These are phyloP conservation scores for Rutilus rutilus DNA, from an alignment of 2,113 vertebrate species.

Conservation along the genomic window DNA sequence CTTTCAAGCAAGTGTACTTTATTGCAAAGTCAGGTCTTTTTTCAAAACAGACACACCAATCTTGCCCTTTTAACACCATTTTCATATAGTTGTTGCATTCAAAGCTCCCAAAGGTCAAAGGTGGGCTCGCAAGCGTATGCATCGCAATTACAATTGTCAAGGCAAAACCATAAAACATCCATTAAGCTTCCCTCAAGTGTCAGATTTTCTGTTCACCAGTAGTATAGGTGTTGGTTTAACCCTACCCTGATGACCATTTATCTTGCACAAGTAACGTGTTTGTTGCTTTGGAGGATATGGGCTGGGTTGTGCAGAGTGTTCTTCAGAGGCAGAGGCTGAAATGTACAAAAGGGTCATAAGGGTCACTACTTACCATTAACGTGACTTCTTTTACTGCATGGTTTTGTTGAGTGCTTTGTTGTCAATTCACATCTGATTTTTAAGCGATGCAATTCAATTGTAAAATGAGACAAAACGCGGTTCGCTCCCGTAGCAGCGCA, in stretches of 20 bases:
- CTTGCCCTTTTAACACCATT: slow-evolving; percentile 49
- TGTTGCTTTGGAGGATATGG: slow-evolving; percentile 51
- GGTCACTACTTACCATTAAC: too few species aligned
- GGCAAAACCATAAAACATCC: slow-evolving; percentile 55
- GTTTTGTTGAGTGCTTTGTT: too few species aligned
- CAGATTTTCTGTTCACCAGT: slow-evolving; percentile 32
- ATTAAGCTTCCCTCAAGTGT: slow-evolving; percentile 23
- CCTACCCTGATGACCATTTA: slow-evolving; percentile 61
- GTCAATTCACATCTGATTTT: too few species aligned
- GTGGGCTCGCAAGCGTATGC: slow-evolving; percentile 40
- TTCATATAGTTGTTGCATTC: slow-evolving; percentile 24
- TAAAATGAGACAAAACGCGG: too few species aligned
- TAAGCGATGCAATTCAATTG: too few species aligned
- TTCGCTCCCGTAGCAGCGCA: too few species aligned
- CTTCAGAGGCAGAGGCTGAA: too few species aligned
- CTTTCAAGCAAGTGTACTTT: slow-evolving; percentile 8
- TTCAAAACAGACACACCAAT: slow-evolving; percentile 43
- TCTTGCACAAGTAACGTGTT: slow-evolving; percentile 59
- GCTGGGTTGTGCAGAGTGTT: too few species aligned
- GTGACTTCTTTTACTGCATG: too few species aligned
- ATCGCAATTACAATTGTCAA: slow-evolving; percentile 54
- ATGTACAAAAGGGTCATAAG: too few species aligned
- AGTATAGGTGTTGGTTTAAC: slow-evolving; percentile 67
- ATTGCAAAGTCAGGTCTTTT: slow-evolving; percentile 30
- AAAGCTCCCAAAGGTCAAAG: slow-evolving; percentile 46